Evolutionary conservation across 2,888 invertebrate species (phyloP), one percentile per base, ranked within the genome.

Genomic region (Pantelozetes paolii): DNA sequence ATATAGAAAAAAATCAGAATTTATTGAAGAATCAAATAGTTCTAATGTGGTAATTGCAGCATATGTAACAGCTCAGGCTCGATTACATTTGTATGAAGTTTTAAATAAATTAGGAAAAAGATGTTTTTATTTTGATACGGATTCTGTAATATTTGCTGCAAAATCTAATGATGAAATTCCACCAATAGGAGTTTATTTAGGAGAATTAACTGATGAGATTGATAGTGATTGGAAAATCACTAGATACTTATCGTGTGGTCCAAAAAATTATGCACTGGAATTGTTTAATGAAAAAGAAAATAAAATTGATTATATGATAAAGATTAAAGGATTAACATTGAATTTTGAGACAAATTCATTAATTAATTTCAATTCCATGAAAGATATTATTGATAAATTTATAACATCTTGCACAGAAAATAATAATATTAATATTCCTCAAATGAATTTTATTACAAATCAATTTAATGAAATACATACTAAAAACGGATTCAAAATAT

Each of bases 91-190:
- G 0, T 81, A 81, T 73, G 70, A 72, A 2, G 79, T 80, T 28
- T 75, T 83, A 3, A 79, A 82, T 11, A 73, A 73, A 28, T 75
- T 83, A 8, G 79, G 77, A 8, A 71, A 77, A 45, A 67, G 80
- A 15, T 80, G 79, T 15, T 71, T 82, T 15, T 82, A 83, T 76
- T 81, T 77, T 70, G 82, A 83, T 69, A 83, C 82, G 0, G 82
- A 82, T 74, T 79, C 79, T 2, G 78, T 81, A 5, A 80, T 82
- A 45, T 82, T 79, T 71, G 75, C 77, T 3, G 71, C 64, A 0
- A 30, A 59, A 36, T 23, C 8, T 18, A 76, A 40, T 28, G 76
- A 73, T 74, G 72, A 18, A 9, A n/a, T 76, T 76, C 79, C 80
- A 11, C 75, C 78, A 13, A 75, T 78, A 0, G 82, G 81, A 28